Evolutionary conservation across 2,888 invertebrate genomes (phyloP).

Genomic region (Malthinus flaveolus): DNA sequence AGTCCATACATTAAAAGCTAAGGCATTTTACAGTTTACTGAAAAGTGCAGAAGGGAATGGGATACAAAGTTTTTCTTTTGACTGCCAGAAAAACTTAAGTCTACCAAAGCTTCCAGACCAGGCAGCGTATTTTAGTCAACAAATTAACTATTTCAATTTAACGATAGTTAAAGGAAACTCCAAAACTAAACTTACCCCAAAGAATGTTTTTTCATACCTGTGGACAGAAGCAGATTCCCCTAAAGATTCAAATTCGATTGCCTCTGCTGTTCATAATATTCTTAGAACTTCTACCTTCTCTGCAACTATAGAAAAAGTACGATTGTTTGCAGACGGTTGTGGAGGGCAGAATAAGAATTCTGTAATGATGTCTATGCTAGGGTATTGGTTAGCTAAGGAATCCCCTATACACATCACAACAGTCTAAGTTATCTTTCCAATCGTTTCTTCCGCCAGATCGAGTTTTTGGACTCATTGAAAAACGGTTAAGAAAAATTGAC

Average conservation of each 20-base stretch:
- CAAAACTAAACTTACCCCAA: constrained; percentile 25
- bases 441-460: constrained; percentile 9
- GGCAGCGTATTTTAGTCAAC: constrained; percentile 42
- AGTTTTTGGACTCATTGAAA: constrained; percentile 40
- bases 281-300: not conserved
- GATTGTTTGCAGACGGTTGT: not conserved
- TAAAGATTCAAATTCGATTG: not conserved
- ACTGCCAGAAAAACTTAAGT: constrained; percentile 44
- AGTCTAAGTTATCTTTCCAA: constrained; percentile 37
- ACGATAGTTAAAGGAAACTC: constrained; percentile 43
- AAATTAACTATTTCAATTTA: constrained; percentile 45
- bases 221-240: not conserved
- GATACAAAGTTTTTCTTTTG: constrained; percentile 35
- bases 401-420: constrained; percentile 29
- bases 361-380: too few relatives aligned
- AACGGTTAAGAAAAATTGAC: constrained; percentile 32
- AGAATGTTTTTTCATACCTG: not conserved
- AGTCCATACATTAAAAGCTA: constrained; percentile 4
- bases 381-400: not conserved
- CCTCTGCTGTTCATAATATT: not conserved
- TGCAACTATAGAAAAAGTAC: not conserved
- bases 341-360: not conserved
- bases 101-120: constrained; percentile 45
- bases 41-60: constrained; percentile 12
- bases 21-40: not conserved